Percentiles rank a stretch among this genome's conserved stretches.
Evolutionary conservation across 92 coral and sea anemone genomes (phyloP).

Genomic region (Phenganax stokvisi): DNA sequence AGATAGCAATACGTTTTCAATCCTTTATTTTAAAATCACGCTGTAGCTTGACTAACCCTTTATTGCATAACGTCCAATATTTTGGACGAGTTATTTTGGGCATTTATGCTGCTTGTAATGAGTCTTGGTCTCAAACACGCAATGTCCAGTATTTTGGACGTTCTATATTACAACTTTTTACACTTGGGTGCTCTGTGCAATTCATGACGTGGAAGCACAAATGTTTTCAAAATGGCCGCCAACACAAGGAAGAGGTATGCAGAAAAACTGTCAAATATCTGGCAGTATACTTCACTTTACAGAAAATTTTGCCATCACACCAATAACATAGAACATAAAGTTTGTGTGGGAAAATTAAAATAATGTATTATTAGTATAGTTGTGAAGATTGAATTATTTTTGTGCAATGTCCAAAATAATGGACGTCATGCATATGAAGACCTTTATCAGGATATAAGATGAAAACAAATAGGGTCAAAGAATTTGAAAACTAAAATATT

Average conservation of each 20-base stretch:
- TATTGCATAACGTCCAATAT: too few species aligned
- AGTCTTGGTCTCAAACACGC: not conserved
- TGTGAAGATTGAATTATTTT: not conserved
- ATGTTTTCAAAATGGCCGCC: not conserved
- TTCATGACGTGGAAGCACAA: not conserved
- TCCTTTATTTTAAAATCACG: too few species aligned
- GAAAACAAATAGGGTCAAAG: too few species aligned
- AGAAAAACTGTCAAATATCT: not conserved
- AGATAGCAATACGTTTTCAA: too few species aligned
- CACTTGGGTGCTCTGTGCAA: not conserved
- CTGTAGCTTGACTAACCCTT: too few species aligned
- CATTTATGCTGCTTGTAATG: too few species aligned
- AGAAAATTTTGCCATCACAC: not conserved
- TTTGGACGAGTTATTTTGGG: too few species aligned
- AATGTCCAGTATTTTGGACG: slow-evolving; percentile 2
- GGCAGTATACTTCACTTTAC: not conserved
- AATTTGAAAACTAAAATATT: too few species aligned
- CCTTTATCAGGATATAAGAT: not conserved
- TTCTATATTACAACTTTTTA: not conserved
- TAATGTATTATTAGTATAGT: too few species aligned
- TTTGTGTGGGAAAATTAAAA: too few species aligned
- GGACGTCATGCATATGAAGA: not conserved
- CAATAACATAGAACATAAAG: too few species aligned
- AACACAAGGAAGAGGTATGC: slow-evolving; percentile 11
- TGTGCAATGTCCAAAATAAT: not conserved